Evolutionary conservation across 1,140 invertebrate genomes (phyloP), one percentile per base, ranked within the genome.

Genomic region (Homarus americanus): DNA sequence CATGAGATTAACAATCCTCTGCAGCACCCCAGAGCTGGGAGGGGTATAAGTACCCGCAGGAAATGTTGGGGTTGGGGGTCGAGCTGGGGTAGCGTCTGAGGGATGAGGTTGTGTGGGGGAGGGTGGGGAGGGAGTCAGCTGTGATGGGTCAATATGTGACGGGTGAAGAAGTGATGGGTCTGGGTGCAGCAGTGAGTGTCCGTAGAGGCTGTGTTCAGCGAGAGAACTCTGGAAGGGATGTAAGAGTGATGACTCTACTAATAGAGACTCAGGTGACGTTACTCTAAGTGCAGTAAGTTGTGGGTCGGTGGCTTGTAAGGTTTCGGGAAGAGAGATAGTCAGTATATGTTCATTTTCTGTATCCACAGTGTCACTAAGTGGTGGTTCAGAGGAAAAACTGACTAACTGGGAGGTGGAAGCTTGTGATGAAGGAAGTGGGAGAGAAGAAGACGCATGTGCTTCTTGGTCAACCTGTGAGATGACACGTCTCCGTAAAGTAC

Each of bases 101-200:
- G 83, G 89, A 38, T 63, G 40, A 36, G 89, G 82, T 40, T 86
- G 82, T 72, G 83, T 91, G n/a, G 89, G 89, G 28, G 89, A 86
- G n/a, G 89, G 89, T 20, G 89, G 89, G 20, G 75, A 79, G n/a
- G 89, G 83, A 36, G 89, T 91, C n/a, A 86, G 76, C 38, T 91
- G 89, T 49, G 82, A 91, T 10, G 75, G 66, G 75, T 91, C 88
- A 36, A 83, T 83, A 53, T 83, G 44, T 10, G 41, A 36, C 0
- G 88, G 88, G 15, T 83, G 79, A 12, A 90, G 82, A 24, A 90
- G 84, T 38, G 72, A 83, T 7, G 80, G 32, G 41, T 90, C 80
- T 2, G 28, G 44, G 2, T 82, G 63, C 40, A 72, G 9, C 38
- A 44, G 53, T 7, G 49, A 49, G 24, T 66, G 53, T 41, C 36